These are phyloP conservation scores for Coregonus suidteri DNA, from an alignment of 2,797 vertebrate genomes.

Conservation along the genomic window DNA sequence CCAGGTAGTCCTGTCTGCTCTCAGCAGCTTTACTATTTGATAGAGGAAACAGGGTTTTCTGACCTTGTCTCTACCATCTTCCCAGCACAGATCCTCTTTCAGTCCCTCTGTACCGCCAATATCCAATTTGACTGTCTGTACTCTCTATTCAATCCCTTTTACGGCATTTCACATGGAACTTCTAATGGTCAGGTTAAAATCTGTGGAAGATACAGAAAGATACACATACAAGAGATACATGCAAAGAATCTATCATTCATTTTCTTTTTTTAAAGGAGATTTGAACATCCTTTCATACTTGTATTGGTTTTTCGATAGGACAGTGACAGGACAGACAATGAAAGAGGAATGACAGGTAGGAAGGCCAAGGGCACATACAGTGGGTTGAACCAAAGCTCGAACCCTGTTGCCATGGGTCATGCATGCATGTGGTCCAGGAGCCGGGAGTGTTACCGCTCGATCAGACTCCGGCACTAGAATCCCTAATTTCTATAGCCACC, in stretches of 20 bases:
- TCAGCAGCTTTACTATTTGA: not conserved
- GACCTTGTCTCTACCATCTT: slow-evolving; percentile 53
- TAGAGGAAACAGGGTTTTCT: slow-evolving; percentile 1
- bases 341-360: no score
- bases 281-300: no score
- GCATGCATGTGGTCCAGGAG: no score
- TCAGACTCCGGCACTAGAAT: no score
- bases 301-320: not conserved
- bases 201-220: slow-evolving; percentile 34
- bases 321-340: not conserved
- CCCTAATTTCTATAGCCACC: slow-evolving; percentile 27
- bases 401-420: no score
- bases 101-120: slow-evolving; percentile 39
- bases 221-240: not conserved
- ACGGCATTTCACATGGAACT: slow-evolving; percentile 38
- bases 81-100: slow-evolving; percentile 43
- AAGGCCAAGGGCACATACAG: no score
- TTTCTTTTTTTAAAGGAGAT: no score
- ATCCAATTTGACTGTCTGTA: slow-evolving; percentile 44
- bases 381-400: no score
- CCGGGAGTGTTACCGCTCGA: no score
- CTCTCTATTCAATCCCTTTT: slow-evolving; percentile 16
- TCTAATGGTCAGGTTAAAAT: slow-evolving; percentile 40
- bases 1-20: not conserved
- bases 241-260: no score